phyloP scores from a whole-genome alignment of 2,797 vertebrate species.

The Platalea minor region DNA sequence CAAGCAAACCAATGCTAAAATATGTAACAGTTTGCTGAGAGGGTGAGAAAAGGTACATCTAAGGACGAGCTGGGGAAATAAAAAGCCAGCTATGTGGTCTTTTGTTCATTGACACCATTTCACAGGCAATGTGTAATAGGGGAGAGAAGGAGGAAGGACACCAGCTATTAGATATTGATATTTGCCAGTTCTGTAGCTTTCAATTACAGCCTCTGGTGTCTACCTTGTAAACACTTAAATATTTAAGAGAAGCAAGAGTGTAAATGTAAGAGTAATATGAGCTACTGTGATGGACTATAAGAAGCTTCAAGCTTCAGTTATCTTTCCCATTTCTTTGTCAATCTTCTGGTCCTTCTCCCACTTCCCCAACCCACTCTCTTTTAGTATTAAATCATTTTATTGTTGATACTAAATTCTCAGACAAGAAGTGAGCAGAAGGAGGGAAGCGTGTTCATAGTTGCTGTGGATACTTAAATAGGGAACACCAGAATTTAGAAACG shows the following conservation, averaged over 20 bases:
- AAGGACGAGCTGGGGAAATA: not conserved
- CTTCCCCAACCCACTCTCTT: not conserved
- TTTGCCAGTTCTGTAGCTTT: not conserved
- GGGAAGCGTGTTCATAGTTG: rapidly evolving
- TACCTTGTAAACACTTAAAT: not conserved
- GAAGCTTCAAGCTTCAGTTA: not conserved
- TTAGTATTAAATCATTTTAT: not conserved
- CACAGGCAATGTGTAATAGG: not conserved
- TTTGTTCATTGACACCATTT: not conserved
- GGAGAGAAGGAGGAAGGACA: not conserved
- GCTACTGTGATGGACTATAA: not conserved
- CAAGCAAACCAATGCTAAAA: not conserved
- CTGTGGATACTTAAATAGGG: not conserved
- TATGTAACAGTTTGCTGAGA: not conserved
- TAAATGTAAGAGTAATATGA: not conserved
- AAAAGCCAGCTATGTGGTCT: not conserved
- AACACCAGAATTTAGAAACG: not conserved
- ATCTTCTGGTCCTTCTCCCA: not conserved
- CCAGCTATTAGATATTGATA: not conserved
- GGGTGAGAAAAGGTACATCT: not conserved
- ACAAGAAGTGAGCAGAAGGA: not conserved
- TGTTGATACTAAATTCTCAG: not conserved
- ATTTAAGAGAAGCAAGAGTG: not conserved
- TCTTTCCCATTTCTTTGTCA: not conserved
- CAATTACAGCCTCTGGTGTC: not conserved